Conservation (phyloP, 2,888 invertebrate species). For the Epistrophe grossulariae region DNA sequence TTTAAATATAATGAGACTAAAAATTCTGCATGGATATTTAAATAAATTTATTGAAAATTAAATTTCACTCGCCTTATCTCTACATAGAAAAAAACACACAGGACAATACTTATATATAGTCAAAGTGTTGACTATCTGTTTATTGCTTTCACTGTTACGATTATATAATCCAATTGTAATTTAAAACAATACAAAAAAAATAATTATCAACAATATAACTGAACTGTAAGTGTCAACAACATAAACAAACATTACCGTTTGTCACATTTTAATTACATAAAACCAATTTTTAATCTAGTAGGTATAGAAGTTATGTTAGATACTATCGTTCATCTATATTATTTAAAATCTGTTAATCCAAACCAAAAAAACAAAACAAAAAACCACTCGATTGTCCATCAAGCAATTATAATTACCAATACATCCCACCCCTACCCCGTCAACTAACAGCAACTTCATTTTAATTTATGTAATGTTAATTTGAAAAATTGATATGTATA, state of each 20-base stretch:
- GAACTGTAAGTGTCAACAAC: slow-evolving; percentile 5
- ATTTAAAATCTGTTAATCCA: slow-evolving; percentile 12
- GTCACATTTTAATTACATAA: slow-evolving; percentile 13
- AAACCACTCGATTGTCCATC: background rate
- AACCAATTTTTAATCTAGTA: slow-evolving; percentile 3
- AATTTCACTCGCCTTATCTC: no score
- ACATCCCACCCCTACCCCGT: background rate
- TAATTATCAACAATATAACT: background rate
- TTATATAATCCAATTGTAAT: background rate
- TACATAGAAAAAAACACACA: background rate
- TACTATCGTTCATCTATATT: background rate
- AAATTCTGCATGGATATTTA: no score
- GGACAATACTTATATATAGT: background rate
- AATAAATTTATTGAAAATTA: no score
- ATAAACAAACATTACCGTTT: slow-evolving; percentile 21
- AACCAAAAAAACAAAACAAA: background rate
- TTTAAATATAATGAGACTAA: no score
- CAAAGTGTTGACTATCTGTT: background rate
- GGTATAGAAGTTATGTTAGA: background rate
- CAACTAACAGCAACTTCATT: background rate
- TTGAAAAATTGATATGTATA: slow-evolving; percentile 33
- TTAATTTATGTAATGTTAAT: slow-evolving; percentile 55
- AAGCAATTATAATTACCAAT: background rate
- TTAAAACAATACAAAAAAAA: background rate
- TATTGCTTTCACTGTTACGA: background rate